Percentiles rank a stretch among this genome's conserved stretches.
phyloP scores from a whole-genome alignment of 2,797 vertebrate genomes.

The Chiroxiphia lanceolata region DNA sequence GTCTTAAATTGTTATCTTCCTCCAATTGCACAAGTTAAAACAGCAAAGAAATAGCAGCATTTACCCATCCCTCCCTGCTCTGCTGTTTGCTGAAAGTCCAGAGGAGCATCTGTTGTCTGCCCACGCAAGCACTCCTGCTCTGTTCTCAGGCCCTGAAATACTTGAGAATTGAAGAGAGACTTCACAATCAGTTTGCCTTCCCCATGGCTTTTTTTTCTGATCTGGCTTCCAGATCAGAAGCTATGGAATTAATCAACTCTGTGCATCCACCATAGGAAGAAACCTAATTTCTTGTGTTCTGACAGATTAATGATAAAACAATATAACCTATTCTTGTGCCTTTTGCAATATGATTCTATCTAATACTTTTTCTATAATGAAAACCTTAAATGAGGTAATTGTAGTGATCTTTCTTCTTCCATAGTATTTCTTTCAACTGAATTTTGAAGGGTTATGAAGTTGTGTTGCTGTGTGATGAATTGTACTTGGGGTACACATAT shows the following conservation, averaged over 20 bases:
- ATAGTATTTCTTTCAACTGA: not conserved
- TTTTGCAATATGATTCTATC: not conserved
- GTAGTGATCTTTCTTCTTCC: not conserved
- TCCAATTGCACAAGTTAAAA: not conserved
- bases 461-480: not conserved
- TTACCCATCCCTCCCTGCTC: not conserved
- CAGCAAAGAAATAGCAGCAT: not conserved
- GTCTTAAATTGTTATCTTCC: not conserved
- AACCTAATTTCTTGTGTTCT: not conserved
- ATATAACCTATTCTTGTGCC: not conserved
- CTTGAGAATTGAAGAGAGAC: not conserved
- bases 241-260: not conserved
- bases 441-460: not conserved
- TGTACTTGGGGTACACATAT: fast-evolving
- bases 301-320: not conserved
- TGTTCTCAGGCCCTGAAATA: slow-evolving; percentile 1
- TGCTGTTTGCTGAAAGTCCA: not conserved
- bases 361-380: not conserved
- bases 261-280: not conserved
- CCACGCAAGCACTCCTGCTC: not conserved
- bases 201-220: not conserved
- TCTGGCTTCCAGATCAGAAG: not conserved
- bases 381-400: not conserved
- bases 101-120: not conserved
- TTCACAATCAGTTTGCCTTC: not conserved